Conservation (phyloP, 2,113 vertebrate genomes). For the Poecile atricapillus region DNA sequence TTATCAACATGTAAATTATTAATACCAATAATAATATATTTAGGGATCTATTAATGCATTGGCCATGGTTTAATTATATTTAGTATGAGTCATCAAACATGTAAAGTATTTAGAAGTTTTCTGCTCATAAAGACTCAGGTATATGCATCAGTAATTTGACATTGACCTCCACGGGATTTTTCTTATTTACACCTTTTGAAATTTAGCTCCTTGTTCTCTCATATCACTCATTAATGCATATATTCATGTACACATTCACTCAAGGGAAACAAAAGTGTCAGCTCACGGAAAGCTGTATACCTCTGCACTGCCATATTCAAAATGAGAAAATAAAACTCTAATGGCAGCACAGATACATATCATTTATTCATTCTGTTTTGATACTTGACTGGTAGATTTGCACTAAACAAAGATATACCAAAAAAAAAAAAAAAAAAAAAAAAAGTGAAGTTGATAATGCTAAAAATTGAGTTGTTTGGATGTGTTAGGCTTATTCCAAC, state of each 20-base stretch:
- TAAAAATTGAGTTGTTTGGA: neutral
- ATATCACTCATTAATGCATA: neutral
- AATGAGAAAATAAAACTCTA: neutral
- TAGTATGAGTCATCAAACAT: neutral
- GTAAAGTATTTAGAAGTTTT: neutral
- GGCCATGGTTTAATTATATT: neutral
- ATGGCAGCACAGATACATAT: neutral
- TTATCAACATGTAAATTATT: neutral
- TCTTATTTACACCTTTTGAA: neutral
- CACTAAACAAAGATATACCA: neutral
- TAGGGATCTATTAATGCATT: neutral
- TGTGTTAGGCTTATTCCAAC: neutral
- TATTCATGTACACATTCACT: neutral
- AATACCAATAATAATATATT: neutral
- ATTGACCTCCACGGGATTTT: neutral
- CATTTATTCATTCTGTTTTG: neutral
- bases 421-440: neutral
- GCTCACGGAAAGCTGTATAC: neutral
- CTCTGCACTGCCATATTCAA: neutral
- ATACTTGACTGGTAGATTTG: neutral
- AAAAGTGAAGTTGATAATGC: neutral
- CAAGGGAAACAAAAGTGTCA: neutral
- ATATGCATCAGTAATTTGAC: neutral
- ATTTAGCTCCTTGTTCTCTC: neutral
- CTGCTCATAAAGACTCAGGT: neutral